These are phyloP conservation scores for Chrysolina haemoptera DNA, from an alignment of 2,888 invertebrate genomes.

Conservation along the genomic window DNA sequence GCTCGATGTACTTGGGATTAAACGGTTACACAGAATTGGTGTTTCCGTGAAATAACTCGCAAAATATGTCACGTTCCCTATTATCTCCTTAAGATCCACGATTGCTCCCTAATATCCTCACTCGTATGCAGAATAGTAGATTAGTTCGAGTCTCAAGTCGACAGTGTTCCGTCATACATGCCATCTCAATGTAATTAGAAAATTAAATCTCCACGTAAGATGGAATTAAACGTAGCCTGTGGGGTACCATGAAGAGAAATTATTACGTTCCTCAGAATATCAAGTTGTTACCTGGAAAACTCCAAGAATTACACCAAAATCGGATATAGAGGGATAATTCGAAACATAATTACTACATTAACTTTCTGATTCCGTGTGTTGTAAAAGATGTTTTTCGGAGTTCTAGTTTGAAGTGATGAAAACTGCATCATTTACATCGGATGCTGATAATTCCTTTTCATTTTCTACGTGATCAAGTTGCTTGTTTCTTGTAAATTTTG, in stretches of 20 bases:
- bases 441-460: no score
- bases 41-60: background rate
- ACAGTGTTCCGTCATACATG: slow-evolving; percentile 8
- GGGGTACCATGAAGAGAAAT: background rate
- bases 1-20: background rate
- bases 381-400: no score
- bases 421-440: no score
- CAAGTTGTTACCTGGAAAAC: no score
- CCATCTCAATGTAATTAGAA: slow-evolving; percentile 12
- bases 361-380: no score
- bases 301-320: no score
- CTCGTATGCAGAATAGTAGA: background rate
- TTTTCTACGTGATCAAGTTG: no score
- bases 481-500: no score
- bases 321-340: no score
- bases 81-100: background rate
- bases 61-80: slow-evolving; percentile 15
- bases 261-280: background rate
- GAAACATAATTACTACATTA: no score
- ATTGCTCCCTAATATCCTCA: background rate
- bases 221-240: background rate
- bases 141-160: background rate
- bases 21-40: background rate
- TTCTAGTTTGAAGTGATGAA: no score
- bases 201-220: slow-evolving; percentile 7